phyloP scores from a whole-genome alignment of 2,888 invertebrate genomes.

The Hemistola chrysoprasaria region DNA sequence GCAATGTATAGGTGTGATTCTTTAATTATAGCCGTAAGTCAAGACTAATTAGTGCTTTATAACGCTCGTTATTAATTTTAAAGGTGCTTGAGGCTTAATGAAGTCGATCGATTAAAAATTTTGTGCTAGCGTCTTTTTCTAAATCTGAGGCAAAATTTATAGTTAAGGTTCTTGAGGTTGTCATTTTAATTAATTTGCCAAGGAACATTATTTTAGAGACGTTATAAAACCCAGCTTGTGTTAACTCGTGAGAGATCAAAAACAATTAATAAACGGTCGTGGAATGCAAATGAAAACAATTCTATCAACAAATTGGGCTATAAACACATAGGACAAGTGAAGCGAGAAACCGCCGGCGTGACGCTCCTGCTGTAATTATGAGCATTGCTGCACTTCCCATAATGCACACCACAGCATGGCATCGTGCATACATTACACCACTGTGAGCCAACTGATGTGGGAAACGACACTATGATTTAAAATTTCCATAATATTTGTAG shows the following conservation, averaged over 20 bases:
- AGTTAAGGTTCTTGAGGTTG: too few species aligned
- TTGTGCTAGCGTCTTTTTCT: too few species aligned
- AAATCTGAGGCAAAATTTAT: too few species aligned
- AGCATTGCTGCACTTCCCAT: neutral
- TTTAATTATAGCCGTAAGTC: conserved; percentile 7
- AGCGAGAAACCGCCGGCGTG: conserved; percentile 34
- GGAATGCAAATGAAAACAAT: conserved; percentile 11
- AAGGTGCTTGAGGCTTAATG: neutral
- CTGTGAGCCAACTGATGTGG: conserved; percentile 64
- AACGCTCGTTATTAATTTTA: neutral
- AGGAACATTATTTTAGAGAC: too few species aligned
- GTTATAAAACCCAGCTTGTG: too few species aligned
- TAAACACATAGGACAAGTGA: conserved; percentile 20
- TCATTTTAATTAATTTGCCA: too few species aligned
- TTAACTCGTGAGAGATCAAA: too few species aligned
- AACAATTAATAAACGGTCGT: too few species aligned
- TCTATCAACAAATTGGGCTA: conserved; percentile 21
- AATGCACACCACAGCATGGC: conserved; percentile 1
- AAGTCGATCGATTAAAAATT: too few species aligned
- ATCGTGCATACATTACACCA: conserved; percentile 60
- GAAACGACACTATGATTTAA: conserved; percentile 60
- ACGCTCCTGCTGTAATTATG: conserved; percentile 43
- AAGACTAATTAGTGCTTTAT: conserved; percentile 10
- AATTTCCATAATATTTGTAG: conserved; percentile 74
- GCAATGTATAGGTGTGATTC: conserved; percentile 9